Base-by-base conservation (phyloP, 2,888 invertebrate species). In the Coleophora flavipennella region DNA sequence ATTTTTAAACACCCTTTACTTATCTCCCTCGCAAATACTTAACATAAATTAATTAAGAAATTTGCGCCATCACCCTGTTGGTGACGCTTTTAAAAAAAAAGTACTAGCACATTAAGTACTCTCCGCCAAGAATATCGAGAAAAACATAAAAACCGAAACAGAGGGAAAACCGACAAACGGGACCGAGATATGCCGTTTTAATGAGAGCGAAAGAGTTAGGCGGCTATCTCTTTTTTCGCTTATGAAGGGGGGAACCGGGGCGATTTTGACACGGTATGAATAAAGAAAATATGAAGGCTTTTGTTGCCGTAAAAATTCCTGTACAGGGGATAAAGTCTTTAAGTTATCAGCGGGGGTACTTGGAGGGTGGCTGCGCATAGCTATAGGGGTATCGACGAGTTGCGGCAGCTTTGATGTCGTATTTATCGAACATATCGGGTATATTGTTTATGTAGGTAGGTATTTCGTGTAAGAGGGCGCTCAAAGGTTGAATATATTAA, bases 281-380 rank as follows among this genome's bases (percentile, higher is more conserved):
- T 80, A 81, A 83, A 83, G 81, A 83, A 84, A 83, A 84, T 84
- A 84, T 83, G 79, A 81, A 73, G 69, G 81, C 77, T 79, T 79
- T 79, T 78, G 78, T 79, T 78, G 65, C 77, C 76, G 80, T 83
- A 84, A 83, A 83, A 83, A 84, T 81, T 84, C 81, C 80, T 74
- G 72, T 72, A 78, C 74, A 70, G 66, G 75, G 79, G 79, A 81
- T 83, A 78, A 83, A 81, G 81, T 83, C 78, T 81, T 84, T 80
- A 83, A 81, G 78, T 80, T 81, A 83, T 80, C 81, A 72, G 59
- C 49, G 68, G 61, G 77, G 76, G 67, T 62, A 59, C 57, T 60
- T 60, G 51, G 57, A 62, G 67, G 72, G 66, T 53, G 62, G 60
- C 50, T 50, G 46, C 46, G 45, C 45, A 44, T 53, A 48, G 48